phyloP scores from a whole-genome alignment of 2,888 invertebrate species.

The Metacarcinus magister region DNA sequence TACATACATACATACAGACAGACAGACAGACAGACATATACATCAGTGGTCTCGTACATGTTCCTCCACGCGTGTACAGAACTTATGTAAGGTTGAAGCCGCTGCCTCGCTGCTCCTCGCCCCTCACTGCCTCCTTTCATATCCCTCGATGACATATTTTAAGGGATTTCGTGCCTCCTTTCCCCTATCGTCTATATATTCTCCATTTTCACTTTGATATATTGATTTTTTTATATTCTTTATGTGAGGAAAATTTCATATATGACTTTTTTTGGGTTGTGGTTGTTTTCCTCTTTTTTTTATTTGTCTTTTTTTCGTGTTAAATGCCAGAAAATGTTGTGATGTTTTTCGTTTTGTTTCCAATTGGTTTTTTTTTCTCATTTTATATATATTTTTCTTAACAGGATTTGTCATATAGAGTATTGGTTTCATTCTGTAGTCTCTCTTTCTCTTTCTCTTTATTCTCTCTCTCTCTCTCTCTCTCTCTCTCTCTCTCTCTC shows the following conservation, averaged over 20 bases:
- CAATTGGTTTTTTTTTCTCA: background rate
- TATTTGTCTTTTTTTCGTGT: background rate
- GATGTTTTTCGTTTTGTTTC: background rate
- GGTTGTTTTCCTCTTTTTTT: no score
- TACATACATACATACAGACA: background rate
- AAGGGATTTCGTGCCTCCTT: background rate
- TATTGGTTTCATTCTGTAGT: no score
- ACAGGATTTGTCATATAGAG: no score
- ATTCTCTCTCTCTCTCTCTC: no score
- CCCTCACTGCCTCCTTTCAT: conserved; percentile 3
- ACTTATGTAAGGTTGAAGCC: background rate
- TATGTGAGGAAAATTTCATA: background rate
- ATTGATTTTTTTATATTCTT: background rate
- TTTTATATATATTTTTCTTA: no score
- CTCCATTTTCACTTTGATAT: background rate
- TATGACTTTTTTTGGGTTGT: no score
- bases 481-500: no score
- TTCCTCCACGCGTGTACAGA: background rate
- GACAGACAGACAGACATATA: background rate
- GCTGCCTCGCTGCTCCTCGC: background rate
- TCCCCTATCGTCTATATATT: background rate
- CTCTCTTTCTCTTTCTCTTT: no score
- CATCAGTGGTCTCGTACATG: background rate
- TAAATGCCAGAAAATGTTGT: background rate
- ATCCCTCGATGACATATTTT: background rate